These are phyloP conservation scores for Ditula angustiorana DNA, from an alignment of 2,888 invertebrate species.

Conservation along the genomic window DNA sequence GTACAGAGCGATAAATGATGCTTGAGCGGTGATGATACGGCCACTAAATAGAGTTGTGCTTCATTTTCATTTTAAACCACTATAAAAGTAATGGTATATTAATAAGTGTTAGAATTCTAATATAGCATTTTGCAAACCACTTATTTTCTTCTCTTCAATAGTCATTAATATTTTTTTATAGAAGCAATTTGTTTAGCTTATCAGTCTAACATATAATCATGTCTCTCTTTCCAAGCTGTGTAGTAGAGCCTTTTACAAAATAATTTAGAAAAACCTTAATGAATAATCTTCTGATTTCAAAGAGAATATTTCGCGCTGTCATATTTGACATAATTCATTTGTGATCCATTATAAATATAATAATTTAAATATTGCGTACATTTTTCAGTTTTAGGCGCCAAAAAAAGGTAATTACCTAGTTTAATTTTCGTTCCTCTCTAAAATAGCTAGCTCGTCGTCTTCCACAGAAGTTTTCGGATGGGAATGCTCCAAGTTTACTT, in stretches of 20 bases:
- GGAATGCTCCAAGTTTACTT: conserved; percentile 69
- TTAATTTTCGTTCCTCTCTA: conserved; percentile 64
- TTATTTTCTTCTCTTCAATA: no score
- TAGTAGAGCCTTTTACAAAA: background rate
- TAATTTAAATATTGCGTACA: conserved; percentile 9
- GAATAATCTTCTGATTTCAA: background rate
- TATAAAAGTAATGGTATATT: no score
- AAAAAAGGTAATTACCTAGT: background rate
- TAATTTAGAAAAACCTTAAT: background rate
- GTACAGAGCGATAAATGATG: no score
- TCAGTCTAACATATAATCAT: background rate
- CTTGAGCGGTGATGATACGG: no score
- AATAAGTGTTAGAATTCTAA: no score
- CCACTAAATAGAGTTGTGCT: no score
- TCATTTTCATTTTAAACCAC: no score
- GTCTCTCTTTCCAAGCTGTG: background rate
- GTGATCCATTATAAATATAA: background rate
- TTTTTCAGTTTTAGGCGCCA: conserved; percentile 6
- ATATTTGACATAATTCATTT: background rate
- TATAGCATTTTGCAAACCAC: no score
- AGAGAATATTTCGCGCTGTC: background rate
- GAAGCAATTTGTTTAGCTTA: background rate
- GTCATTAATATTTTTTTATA: no score
- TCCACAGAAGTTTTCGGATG: conserved; percentile 77
- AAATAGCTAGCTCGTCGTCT: conserved; percentile 78